Conservation (phyloP, 1,140 invertebrate genomes). For the Caenorhabditis inopinata region DNA sequence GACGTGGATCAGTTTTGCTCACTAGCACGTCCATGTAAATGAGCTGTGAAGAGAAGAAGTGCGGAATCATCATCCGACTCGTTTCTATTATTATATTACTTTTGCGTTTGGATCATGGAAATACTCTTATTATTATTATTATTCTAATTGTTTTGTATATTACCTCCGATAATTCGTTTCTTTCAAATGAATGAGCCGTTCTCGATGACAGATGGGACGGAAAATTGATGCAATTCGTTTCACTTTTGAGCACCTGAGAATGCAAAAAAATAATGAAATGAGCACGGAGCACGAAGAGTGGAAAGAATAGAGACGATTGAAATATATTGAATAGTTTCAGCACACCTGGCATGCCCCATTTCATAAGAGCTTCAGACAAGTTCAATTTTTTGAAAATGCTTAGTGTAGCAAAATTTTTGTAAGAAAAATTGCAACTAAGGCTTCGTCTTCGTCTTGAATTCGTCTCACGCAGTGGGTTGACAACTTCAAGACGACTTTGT, state of each 20-base stretch:
- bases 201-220: not conserved
- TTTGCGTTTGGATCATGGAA: too few species aligned
- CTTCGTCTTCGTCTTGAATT: too few species aligned
- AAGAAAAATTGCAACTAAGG: too few species aligned
- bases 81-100: too few species aligned
- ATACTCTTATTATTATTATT: not conserved
- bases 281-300: not conserved
- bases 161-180: too few species aligned
- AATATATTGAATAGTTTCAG: too few species aligned
- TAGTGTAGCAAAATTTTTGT: too few species aligned
- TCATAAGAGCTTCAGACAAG: too few species aligned
- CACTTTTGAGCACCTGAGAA: not conserved
- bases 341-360: too few species aligned
- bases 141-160: conserved; percentile 1
- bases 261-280: not conserved
- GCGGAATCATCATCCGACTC: not conserved
- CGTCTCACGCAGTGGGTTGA: too few species aligned
- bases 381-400: too few species aligned
- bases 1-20: not conserved
- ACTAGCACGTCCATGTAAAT: conserved; percentile 15
- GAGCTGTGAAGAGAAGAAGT: not conserved
- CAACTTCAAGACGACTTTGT: too few species aligned
- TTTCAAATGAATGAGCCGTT: not conserved
- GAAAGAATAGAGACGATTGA: not conserved
- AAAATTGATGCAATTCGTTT: not conserved